Evolutionary conservation across 2,888 invertebrate species (phyloP), one percentile per base, ranked within the genome.

Genomic region (Phorcus lineatus): DNA sequence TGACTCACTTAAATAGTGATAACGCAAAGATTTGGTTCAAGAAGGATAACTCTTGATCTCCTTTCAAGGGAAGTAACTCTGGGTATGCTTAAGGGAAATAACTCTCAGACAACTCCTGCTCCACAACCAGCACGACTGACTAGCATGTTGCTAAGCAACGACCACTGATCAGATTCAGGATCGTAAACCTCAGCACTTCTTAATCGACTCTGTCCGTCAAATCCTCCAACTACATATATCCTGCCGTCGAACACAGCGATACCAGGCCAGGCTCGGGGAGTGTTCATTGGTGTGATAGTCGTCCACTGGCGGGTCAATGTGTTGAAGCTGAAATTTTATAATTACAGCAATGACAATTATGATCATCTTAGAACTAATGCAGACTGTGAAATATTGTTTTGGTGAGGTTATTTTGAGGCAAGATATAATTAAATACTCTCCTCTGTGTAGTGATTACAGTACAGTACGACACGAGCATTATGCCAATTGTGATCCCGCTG

Each of bases 121-220:
- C 97, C 98, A 81, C 98, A 98, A 94, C 98, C 98, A 87, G 98
- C 95, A 36, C 98, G 95, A 93, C 97, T 97, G 80, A 96, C 94
- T 7, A 96, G 95, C 97, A 97, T 97, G 89, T 97, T 96, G 47
- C 95, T 95, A 9, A 98, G 97, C 0, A 96, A 94, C 24, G 95
- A 94, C 98, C 98, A 98, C 40, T 94, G 94, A 92, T 96, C 95
- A 1, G 95, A 94, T 86, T 95, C 95, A 0, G 96, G 95, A 92
- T 97, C 96, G 93, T 95, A 98, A 24, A 96, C 95, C 94, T 98
- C 98, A 1, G 97, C 98, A 81, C 96, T 97, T 94, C 97, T 97
- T 24, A 98, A 95, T 78, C 98, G 97, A 88, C 97, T 95, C 13
- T 97, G 97, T n/a, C 98, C 98, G 94, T 98, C 98, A 93, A 98